Evolutionary conservation across 2,888 invertebrate species (phyloP).

Genomic region (Timandra comae): DNA sequence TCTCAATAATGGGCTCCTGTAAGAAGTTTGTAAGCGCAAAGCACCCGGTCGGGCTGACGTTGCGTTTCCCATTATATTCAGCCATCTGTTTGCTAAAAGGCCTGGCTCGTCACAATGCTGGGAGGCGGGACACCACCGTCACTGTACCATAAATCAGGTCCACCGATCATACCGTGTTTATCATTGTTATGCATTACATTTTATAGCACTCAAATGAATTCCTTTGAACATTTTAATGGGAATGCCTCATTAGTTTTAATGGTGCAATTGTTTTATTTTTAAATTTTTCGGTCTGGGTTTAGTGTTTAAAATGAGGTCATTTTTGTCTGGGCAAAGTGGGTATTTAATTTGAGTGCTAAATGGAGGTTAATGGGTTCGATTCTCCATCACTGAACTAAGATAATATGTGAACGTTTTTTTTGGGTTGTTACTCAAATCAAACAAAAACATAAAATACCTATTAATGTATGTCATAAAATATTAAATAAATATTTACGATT

Average conservation of each 20-base stretch:
- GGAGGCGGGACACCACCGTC: constrained; percentile 29
- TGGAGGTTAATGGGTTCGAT: no score
- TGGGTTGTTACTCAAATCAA: no score
- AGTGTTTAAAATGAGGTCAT: no score
- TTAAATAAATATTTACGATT: no score
- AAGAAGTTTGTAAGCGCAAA: constrained; percentile 25
- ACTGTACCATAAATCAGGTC: constrained; percentile 34
- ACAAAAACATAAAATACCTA: no score
- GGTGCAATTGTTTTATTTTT: no score
- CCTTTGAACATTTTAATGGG: constrained; percentile 28
- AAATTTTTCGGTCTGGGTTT: no score
- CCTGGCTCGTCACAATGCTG: constrained; percentile 26
- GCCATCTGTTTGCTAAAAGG: constrained; percentile 39
- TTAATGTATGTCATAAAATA: no score
- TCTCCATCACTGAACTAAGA: no score
- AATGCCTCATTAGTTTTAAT: constrained; percentile 20
- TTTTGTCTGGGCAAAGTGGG: no score
- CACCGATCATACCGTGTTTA: constrained; percentile 34
- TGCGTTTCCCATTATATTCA: constrained; percentile 32
- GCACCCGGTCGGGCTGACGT: constrained; percentile 33
- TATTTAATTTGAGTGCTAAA: no score
- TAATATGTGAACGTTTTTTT: no score
- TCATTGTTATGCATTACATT: constrained; percentile 32
- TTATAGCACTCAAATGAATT: constrained; percentile 25
- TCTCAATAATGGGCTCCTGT: constrained; percentile 26